Conservation (phyloP, 2,888 invertebrate species). For the Trachelus stipa region DNA sequence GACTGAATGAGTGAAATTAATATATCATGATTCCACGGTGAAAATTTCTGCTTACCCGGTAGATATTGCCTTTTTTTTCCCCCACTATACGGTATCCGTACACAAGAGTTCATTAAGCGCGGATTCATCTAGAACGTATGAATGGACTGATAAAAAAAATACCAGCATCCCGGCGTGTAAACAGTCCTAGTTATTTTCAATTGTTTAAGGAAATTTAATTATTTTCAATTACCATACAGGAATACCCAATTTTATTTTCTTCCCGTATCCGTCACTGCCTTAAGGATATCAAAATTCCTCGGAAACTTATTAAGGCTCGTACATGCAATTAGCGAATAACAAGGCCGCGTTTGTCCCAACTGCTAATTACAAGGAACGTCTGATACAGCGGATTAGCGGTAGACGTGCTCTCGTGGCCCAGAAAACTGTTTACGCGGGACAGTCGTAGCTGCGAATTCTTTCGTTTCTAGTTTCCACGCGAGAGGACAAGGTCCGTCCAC, state of each 20-base stretch:
- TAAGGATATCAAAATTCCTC: background rate
- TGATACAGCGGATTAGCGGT: conserved; percentile 52
- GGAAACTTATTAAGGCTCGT: background rate
- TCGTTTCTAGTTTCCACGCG: background rate
- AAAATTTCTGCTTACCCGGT: background rate
- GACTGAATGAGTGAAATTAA: background rate
- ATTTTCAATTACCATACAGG: background rate
- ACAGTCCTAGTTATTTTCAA: background rate
- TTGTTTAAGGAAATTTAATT: background rate
- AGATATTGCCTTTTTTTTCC: background rate
- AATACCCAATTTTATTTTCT: background rate
- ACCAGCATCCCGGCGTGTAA: background rate
- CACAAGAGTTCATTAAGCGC: background rate
- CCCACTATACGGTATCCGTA: background rate
- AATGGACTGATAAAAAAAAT: background rate
- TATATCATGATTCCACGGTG: background rate
- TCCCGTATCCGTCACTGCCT: background rate
- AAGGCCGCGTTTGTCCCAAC: conserved; percentile 54
- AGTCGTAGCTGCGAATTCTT: background rate
- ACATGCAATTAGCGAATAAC: conserved; percentile 42
- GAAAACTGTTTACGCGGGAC: conserved; percentile 18
- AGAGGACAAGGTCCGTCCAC: background rate
- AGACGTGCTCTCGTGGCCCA: conserved; percentile 17
- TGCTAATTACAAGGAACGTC: conserved; percentile 56
- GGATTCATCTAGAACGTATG: background rate